Evolutionary conservation across 2,888 invertebrate species (phyloP), one percentile per base, ranked within the genome.

Genomic region (Aquatica leii): DNA sequence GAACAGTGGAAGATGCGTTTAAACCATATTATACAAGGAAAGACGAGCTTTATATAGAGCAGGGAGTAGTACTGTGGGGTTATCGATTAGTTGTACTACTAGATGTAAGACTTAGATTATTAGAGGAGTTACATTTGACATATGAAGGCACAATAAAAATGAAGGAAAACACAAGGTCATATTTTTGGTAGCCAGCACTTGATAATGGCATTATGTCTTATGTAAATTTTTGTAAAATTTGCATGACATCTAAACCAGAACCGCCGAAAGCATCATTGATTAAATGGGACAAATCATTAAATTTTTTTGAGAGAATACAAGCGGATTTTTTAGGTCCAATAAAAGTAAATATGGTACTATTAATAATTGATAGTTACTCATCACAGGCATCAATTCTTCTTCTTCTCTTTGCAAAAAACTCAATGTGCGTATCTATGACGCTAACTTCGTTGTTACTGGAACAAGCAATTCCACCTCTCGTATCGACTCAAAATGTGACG

Each of bases 311-410:
- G 53, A 69, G 82, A n/a, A 66, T 82, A n/a, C n/a, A n/a, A n/a
- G n/a, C n/a, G n/a, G n/a, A n/a, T n/a, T n/a, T n/a, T n/a, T n/a
- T n/a, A n/a, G 81, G 81, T 8, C 48, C 5, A 5, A 17, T 46
- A 4, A 15, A 18, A 17, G 20, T 8, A 5, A 18, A 12, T 15
- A 18, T 46, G 15, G 9, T 17, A 11, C n/a, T 46, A 2, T 66
- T 82, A 11, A 67, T 81, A 6, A 74, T 80, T 1, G 82, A 82
- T 66, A 72, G 79, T 11, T 74, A 73, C 63, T 80, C 80, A 0
- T n/a, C n/a, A n/a, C n/a, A n/a, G n/a, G n/a, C n/a, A n/a, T n/a
- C n/a, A n/a, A n/a, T n/a, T n/a, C n/a, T n/a, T n/a, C n/a, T n/a
- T n/a, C n/a, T n/a, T n/a, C n/a, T n/a, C n/a, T n/a, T n/a, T n/a